Conservation (phyloP, 2,113 vertebrate genomes). For the Megaceryle torquata region DNA sequence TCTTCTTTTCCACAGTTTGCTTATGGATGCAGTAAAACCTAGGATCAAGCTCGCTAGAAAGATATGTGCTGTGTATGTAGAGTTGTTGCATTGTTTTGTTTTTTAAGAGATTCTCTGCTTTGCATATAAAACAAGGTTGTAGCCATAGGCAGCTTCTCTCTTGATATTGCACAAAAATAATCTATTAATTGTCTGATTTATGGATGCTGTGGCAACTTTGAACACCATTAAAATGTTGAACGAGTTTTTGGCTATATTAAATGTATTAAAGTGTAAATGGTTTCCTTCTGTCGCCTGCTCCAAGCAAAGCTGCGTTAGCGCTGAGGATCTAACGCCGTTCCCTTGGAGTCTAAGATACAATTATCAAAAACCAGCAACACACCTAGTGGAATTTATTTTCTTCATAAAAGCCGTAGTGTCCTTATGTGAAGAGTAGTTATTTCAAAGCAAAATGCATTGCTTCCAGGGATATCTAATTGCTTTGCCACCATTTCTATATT, state of each 20-base stretch:
- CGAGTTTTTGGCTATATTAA: neutral
- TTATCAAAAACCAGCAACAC: accelerated
- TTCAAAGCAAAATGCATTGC: neutral
- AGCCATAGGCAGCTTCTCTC: neutral
- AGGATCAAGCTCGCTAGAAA: neutral
- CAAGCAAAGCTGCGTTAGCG: neutral
- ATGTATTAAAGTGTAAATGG: neutral
- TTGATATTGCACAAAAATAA: neutral
- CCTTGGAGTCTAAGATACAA: neutral
- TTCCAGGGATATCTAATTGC: neutral
- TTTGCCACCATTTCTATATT: neutral
- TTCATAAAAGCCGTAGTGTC: neutral
- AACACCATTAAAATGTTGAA: neutral
- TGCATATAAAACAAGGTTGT: neutral
- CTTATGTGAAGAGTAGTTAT: neutral
- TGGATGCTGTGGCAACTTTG: neutral
- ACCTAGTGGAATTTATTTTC: neutral
- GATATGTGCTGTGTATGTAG: neutral
- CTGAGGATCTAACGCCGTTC: neutral
- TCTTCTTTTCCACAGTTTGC: constrained; percentile 1
- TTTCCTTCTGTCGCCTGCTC: neutral
- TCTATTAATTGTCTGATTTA: neutral
- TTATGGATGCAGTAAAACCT: neutral
- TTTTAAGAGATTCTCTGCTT: neutral
- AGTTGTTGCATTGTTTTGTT: neutral